Base-by-base conservation (phyloP, 2,888 invertebrate species). In the Uropetala carovei region DNA sequence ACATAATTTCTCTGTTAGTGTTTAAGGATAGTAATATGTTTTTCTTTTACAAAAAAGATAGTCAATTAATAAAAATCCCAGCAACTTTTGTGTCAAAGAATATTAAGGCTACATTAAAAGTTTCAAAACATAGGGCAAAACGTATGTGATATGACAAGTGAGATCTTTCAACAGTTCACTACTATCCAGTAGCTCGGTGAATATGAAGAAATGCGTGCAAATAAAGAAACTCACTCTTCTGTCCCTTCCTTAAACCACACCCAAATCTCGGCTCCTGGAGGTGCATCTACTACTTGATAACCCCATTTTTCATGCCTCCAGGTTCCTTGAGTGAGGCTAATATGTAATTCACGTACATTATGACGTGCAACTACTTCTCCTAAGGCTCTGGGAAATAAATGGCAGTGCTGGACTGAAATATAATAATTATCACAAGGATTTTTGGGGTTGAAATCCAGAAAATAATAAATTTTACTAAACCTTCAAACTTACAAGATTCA, bases 251-350 rank as follows among this genome's bases (percentile, higher is more conserved):
- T 96, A 94, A 99, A 99, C 99, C 99, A 99, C 0, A 98, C 98
- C 96, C 98, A 98, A 0, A 99, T 96, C 95, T 99, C 99, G 2
- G 99, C 99, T 10, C 99, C 99, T 0, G 99, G 98, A 0, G 99
- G 98, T 5, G 99, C 98, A 95, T 98, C 98, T 16, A 97, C 95
- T 58, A 98, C 96, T 4, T 99, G 99, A 95, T 99, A 99, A 0
- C 99, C 99, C 99, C 99, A 99, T 92, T 97, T 97, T 93, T 98
- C 97, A 95, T 99, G 97, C 93, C 98, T 97, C 99, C 99, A 99
- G 92, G 98, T 96, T 0, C 99, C 99, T 95, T 98, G 98, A 0
- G 99, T 99, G 92, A 99, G 96, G 92, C 98, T 97, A 91, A 99
- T 96, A 94, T 99, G 99, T 30, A 99, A 95, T 95, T 99, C 99